These are phyloP conservation scores for Apocheima hispidaria DNA, from an alignment of 2,888 invertebrate species.

Conservation along the genomic window DNA sequence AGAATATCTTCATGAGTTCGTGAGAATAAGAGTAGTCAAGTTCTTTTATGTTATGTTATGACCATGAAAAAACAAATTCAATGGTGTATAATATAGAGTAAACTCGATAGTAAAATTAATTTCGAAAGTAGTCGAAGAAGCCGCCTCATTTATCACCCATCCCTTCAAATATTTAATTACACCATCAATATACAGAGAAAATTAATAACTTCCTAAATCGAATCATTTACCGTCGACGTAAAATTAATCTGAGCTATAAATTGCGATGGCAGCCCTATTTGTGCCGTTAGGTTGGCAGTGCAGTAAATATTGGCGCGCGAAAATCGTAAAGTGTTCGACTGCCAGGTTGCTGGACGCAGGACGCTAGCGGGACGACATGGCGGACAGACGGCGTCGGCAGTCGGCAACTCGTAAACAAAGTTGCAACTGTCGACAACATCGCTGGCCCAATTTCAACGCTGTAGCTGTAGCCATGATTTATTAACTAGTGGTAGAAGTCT, in stretches of 20 bases:
- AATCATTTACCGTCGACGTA: conserved; percentile 46
- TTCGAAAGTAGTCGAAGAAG: conserved; percentile 20
- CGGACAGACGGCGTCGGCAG: conserved; percentile 27
- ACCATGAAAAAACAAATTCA: too few relatives aligned
- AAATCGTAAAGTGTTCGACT: conserved; percentile 67
- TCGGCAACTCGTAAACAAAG: conserved; percentile 42
- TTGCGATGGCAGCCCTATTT: conserved; percentile 46
- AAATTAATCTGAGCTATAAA: conserved; percentile 63
- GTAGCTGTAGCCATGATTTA: conserved; percentile 22
- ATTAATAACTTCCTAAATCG: conserved; percentile 38
- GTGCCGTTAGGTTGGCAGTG: conserved; percentile 48
- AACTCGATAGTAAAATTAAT: conserved; percentile 1
- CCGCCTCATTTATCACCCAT: conserved; percentile 14
- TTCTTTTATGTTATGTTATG: too few relatives aligned
- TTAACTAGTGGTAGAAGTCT: conserved; percentile 17
- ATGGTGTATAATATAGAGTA: neutral
- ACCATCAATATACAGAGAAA: conserved; percentile 25
- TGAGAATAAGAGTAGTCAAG: neutral
- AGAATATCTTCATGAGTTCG: too few relatives aligned
- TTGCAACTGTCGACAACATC: conserved; percentile 39
- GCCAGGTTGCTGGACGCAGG: conserved; percentile 31
- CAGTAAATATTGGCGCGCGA: conserved; percentile 71
- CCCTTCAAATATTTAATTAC: conserved; percentile 27
- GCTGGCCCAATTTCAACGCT: conserved; percentile 25
- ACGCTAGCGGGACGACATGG: conserved; percentile 30